Evolutionary conservation across 2,113 vertebrate species (phyloP).

Genomic region (Nyctibius bracteatus): DNA sequence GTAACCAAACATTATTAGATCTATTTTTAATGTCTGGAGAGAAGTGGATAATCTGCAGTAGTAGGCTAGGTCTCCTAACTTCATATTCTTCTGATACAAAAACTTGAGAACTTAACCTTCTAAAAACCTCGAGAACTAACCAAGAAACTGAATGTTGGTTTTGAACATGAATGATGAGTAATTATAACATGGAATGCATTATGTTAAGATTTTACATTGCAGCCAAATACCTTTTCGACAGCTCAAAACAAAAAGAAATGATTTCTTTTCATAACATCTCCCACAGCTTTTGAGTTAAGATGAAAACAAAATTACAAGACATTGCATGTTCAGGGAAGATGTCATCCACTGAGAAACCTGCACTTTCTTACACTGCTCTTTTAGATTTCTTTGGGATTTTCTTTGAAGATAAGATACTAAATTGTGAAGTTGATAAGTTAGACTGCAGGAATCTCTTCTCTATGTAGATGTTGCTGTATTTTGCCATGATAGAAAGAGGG

Average conservation of each 20-base stretch:
- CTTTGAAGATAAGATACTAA: neutral
- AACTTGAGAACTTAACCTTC: neutral
- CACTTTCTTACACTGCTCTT: neutral
- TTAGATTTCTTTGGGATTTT: neutral
- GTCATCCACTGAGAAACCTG: neutral
- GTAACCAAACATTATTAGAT: neutral
- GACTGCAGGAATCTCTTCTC: neutral
- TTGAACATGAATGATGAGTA: neutral
- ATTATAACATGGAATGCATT: neutral
- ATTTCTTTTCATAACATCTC: neutral
- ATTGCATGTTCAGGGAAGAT: neutral
- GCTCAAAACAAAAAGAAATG: neutral
- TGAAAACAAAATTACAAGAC: neutral
- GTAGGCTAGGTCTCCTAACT: neutral
- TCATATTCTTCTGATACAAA: neutral
- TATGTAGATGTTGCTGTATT: neutral
- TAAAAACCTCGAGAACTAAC: neutral
- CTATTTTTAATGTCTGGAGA: neutral
- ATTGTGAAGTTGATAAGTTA: neutral
- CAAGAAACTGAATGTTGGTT: neutral
- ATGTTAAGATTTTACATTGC: neutral
- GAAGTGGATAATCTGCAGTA: neutral
- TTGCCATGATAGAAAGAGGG: neutral
- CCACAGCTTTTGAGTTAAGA: neutral
- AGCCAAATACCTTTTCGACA: neutral